Conservation (phyloP, 2,888 invertebrate genomes). For the Cheilosia impressa region DNA sequence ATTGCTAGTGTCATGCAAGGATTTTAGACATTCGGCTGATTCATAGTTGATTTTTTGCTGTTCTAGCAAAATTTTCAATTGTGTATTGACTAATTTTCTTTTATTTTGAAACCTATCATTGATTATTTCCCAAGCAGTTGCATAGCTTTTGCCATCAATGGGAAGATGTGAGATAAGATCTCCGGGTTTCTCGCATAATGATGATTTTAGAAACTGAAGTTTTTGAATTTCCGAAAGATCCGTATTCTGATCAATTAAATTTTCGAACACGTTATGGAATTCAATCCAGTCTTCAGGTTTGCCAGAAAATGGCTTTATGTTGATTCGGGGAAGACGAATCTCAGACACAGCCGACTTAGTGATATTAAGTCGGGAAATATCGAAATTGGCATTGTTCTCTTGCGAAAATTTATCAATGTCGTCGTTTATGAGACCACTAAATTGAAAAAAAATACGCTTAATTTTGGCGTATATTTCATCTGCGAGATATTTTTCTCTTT, state of each 20-base stretch:
- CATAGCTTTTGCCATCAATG: conserved; percentile 23
- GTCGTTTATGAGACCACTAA: conserved; percentile 10
- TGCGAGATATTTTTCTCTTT: conserved; percentile 17
- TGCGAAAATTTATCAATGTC: neutral
- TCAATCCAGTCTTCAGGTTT: conserved; percentile 19
- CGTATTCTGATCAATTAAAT: conserved; percentile 17
- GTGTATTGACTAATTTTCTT: conserved; percentile 39
- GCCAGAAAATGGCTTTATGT: neutral
- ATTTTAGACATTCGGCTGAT: conserved; percentile 1
- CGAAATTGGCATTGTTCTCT: neutral
- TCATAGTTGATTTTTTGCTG: conserved; percentile 16
- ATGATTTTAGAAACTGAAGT: conserved; percentile 24
- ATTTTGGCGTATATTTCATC: conserved; percentile 17
- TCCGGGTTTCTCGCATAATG: neutral
- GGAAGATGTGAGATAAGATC: too few relatives aligned
- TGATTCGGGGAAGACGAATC: too few relatives aligned
- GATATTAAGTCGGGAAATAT: neutral
- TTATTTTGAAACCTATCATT: conserved; percentile 33
- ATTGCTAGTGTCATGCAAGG: conserved; percentile 20
- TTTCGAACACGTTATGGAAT: conserved; percentile 35
- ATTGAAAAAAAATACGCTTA: conserved; percentile 6
- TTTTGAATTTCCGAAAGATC: conserved; percentile 44
- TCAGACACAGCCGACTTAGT: too few relatives aligned
- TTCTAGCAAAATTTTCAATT: conserved; percentile 27
- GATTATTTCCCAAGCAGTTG: conserved; percentile 25